Conservation (phyloP, 2,888 invertebrate genomes). For the Bhutanitis thaidina region DNA sequence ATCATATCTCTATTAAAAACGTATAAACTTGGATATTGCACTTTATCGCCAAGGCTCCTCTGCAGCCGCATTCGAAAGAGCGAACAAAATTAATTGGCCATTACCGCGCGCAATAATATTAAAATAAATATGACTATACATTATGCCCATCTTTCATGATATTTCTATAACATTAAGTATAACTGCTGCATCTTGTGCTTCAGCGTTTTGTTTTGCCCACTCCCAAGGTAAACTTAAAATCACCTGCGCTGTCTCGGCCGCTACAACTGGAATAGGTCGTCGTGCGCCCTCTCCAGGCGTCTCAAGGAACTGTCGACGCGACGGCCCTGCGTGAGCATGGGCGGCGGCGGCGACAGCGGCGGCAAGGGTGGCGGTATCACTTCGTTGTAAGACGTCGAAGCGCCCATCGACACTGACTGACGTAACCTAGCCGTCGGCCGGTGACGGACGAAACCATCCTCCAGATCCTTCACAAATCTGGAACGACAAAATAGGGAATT, state of each 20-base stretch:
- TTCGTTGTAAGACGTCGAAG: conserved; percentile 66
- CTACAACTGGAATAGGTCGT: conserved; percentile 96
- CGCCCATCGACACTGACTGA: conserved; percentile 77
- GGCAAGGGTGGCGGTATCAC: conserved; percentile 72
- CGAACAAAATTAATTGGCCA: too few relatives aligned
- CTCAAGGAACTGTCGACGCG: conserved; percentile 89
- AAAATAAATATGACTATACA: too few relatives aligned
- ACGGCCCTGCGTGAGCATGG: conserved; percentile 89
- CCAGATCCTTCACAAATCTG: conserved; percentile 79
- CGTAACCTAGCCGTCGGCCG: conserved; percentile 77
- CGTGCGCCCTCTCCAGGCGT: conserved; percentile 90
- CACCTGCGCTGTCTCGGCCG: conserved; percentile 78
- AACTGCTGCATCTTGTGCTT: too few relatives aligned
- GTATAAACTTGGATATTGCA: too few relatives aligned
- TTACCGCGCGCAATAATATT: too few relatives aligned
- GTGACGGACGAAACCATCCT: conserved; percentile 76
- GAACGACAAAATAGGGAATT: conserved; percentile 29
- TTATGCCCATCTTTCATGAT: too few relatives aligned
- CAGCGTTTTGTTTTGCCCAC: too few relatives aligned
- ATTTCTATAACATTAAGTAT: too few relatives aligned
- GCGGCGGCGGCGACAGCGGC: conserved; percentile 81
- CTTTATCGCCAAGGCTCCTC: too few relatives aligned
- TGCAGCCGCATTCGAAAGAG: too few relatives aligned
- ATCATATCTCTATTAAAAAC: too few relatives aligned
- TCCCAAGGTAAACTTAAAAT: too few relatives aligned